Conservation (phyloP, 2,113 vertebrate species). For the Hypomesus transpacificus region DNA sequence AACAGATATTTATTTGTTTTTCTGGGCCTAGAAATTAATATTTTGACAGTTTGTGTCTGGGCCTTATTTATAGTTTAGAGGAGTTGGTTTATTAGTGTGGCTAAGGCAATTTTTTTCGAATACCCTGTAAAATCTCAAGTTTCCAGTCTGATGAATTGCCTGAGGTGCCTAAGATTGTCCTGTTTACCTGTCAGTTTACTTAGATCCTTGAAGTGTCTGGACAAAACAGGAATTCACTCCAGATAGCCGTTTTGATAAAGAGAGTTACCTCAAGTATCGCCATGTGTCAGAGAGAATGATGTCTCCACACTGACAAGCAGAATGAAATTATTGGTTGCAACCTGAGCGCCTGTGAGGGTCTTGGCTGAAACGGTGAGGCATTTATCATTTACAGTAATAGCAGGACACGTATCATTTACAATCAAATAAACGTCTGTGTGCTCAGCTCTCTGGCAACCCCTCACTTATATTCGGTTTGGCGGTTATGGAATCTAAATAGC, state of each 20-base stretch:
- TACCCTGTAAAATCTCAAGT: not conserved
- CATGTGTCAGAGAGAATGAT: conserved; percentile 38
- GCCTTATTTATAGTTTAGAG: conserved; percentile 1
- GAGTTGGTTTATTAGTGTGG: not conserved
- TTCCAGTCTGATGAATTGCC: not conserved
- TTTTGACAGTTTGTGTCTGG: conserved; percentile 28
- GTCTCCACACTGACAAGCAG: conserved; percentile 43
- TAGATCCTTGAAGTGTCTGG: conserved; percentile 18
- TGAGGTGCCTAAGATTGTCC: not conserved
- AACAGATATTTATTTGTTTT: conserved; percentile 29
- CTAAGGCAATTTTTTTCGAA: not conserved
- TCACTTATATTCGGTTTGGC: conserved; percentile 43
- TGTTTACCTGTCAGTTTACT: conserved; percentile 2
- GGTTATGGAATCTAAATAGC: conserved; percentile 47
- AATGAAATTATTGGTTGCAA: conserved; percentile 53
- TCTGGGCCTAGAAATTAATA: conserved; percentile 13
- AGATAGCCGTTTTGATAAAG: conserved; percentile 1
- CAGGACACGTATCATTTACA: conserved; percentile 55
- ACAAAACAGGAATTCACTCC: conserved; percentile 20
- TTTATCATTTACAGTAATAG: conserved; percentile 60
- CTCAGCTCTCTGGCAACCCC: conserved; percentile 43
- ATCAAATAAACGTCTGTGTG: conserved; percentile 53
- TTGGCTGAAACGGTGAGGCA: conserved; percentile 50
- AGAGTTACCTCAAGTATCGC: conserved; percentile 31
- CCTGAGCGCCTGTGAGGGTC: conserved; percentile 31